phyloP scores from a whole-genome alignment of 2,888 invertebrate genomes.

The Aleiodes testaceus region DNA sequence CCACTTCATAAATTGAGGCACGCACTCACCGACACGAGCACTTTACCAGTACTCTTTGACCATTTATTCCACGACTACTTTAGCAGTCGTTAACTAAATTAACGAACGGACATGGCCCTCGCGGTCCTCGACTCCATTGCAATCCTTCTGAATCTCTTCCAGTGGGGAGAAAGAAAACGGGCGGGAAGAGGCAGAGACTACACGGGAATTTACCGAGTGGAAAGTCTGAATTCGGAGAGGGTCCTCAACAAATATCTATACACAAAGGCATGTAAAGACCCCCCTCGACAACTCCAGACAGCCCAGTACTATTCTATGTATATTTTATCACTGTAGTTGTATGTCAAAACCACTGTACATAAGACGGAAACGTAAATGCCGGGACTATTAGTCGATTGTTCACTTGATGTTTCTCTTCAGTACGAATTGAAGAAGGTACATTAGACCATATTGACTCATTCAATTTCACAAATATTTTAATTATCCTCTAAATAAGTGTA shows the following conservation, averaged over 20 bases:
- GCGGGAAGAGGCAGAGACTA: background rate
- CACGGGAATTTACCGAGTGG: constrained; percentile 41
- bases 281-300: constrained; percentile 13
- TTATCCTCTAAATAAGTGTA: background rate
- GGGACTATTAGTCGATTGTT: constrained; percentile 49
- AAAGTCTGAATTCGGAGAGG: constrained; percentile 54
- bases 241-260: constrained; percentile 49
- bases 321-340: constrained; percentile 10
- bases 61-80: constrained; percentile 62
- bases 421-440: constrained; percentile 16
- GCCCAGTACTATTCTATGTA: constrained; percentile 13
- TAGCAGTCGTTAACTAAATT: constrained; percentile 70
- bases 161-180: background rate
- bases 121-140: constrained; percentile 46
- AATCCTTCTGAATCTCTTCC: constrained; percentile 34
- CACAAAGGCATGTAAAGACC: constrained; percentile 44
- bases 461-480: constrained; percentile 20
- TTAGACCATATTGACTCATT: constrained; percentile 12
- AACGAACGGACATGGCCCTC: constrained; percentile 62
- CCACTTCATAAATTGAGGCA: constrained; percentile 23
- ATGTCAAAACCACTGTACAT: constrained; percentile 32
- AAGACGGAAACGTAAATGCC: constrained; percentile 50
- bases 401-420: constrained; percentile 46
- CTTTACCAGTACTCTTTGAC: constrained; percentile 30
- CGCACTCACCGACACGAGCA: constrained; percentile 24